phyloP scores from a whole-genome alignment of 2,888 invertebrate genomes.

The Flexamia atlantica region DNA sequence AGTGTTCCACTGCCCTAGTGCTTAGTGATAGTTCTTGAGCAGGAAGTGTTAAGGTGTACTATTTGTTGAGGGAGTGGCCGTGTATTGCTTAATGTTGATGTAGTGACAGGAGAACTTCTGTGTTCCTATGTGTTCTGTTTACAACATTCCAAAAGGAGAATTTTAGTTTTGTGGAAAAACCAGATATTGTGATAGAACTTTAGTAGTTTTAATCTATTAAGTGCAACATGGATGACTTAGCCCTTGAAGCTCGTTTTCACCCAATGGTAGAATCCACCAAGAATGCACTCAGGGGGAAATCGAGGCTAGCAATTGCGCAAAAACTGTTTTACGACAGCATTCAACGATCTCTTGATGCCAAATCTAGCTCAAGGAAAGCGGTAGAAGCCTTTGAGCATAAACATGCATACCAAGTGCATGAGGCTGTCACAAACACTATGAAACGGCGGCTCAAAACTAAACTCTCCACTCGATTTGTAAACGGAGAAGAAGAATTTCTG shows the following conservation, averaged over 20 bases:
- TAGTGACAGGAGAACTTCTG: neutral
- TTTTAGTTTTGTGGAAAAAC: neutral
- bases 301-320: conserved; percentile 83
- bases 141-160: conserved; percentile 9
- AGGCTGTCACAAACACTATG: conserved; percentile 53
- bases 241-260: conserved; percentile 47
- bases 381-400: conserved; percentile 20
- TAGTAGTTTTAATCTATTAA: neutral
- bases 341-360: conserved; percentile 36
- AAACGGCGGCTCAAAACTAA: conserved; percentile 65
- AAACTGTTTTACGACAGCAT: conserved; percentile 72
- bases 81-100: neutral
- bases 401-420: conserved; percentile 50
- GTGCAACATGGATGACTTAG: conserved; percentile 35
- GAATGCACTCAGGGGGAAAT: conserved; percentile 82
- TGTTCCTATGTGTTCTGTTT: conserved; percentile 33
- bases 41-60: conserved; percentile 21
- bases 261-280: conserved; percentile 50
- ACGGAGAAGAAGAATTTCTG: conserved; percentile 77
- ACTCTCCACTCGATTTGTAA: conserved; percentile 69
- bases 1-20: conserved; percentile 25
- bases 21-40: neutral
- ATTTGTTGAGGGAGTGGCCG: neutral
- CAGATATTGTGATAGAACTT: neutral
- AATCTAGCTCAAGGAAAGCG: neutral